A percentile compares a stretch with the other conserved stretches of the same genome.
Evolutionary conservation across 23 tunicate genomes (phyloP).

Genomic region (Botrylloides violaceus): DNA sequence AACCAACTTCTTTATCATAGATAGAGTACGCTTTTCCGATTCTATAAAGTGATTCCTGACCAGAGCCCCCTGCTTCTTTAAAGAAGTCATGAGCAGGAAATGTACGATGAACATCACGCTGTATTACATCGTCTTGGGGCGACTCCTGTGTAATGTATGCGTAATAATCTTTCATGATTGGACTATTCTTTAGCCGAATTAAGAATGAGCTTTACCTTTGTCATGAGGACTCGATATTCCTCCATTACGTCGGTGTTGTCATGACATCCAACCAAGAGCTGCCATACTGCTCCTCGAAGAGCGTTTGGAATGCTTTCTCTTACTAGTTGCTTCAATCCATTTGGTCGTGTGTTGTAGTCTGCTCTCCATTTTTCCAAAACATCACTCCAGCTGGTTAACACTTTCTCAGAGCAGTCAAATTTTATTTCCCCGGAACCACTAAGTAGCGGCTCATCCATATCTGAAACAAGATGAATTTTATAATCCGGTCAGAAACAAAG

Average conservation of each 20-base stretch:
- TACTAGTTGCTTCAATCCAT: conserved; percentile 52
- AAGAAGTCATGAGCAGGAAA: conserved; percentile 93
- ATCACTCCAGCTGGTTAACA: conserved; percentile 68
- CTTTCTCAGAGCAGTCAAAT: conserved; percentile 61
- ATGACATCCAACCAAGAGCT: conserved; percentile 81
- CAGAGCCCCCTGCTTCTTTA: conserved; percentile 53
- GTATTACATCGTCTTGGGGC: conserved; percentile 79
- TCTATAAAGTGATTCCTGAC: conserved; percentile 79
- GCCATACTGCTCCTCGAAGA: conserved; percentile 89
- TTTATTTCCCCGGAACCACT: conserved; percentile 85
- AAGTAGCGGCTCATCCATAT: conserved; percentile 79
- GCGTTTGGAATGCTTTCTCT: conserved; percentile 78
- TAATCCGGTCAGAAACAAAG: too few species aligned
- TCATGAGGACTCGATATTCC: conserved; percentile 49
- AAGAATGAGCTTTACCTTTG: conserved; percentile 32
- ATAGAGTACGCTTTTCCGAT: conserved; percentile 86
- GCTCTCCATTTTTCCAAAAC: conserved; percentile 59
- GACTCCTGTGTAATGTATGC: too few species aligned
- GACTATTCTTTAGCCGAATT: too few species aligned
- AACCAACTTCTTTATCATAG: conserved; percentile 85
- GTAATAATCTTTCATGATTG: too few species aligned
- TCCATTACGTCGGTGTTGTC: conserved; percentile 72
- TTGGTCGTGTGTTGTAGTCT: conserved; percentile 50
- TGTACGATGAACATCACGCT: conserved; percentile 90
- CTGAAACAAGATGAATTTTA: too few species aligned